Base-by-base conservation (phyloP, 2,888 invertebrate genomes). In the Gibbula magus region DNA sequence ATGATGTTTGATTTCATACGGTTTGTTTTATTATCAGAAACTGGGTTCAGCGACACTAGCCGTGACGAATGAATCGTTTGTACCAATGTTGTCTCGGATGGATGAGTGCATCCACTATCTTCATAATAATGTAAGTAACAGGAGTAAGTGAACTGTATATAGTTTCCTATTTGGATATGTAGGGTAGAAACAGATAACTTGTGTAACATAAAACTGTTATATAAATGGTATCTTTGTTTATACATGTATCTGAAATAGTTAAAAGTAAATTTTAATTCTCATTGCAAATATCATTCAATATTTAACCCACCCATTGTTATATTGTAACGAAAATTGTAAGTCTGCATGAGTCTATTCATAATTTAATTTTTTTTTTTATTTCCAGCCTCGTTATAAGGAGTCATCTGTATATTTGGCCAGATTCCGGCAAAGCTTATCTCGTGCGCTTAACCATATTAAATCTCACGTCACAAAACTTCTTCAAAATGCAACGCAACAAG, bases 61-160 rank as follows among this genome's bases (percentile, higher is more conserved):
- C 0, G 96, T 97, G 0, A 96, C 96, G 70, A 97, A 96, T 89
- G 96, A 97, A 83, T 95, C 96, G 2, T 98, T 98, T 92, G 95
- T 96, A 86, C 95, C 95, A 73, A 95, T 97, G 83, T 93, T 99
- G 20, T 95, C 96, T 70, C 95, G 96, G 91, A 96, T 99, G 78
- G 98, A 98, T 91, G 95, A 96, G 67, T 97, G 97, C 88, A 95
- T 98, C 81, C 95, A 95, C 10, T 98, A 98, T 92, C 95, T 98
- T 93, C 95, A 95, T 77, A 94, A 94, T 79, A 96, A 98, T 94
- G 96, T 97, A 93, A 95, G 95, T 93, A 75, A 8, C 39, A 52
- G 22, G 8, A 2, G 22, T 5, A 32, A 20, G n/a, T 3, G 10
- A 56, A n/a, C 39, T 10, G 54, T 29, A 13, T 0, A 29, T 18